A percentile compares a stretch with the other conserved stretches of the same genome.
phyloP scores from a whole-genome alignment of 2,888 invertebrate genomes.

The Aspidiotus rigidus region DNA sequence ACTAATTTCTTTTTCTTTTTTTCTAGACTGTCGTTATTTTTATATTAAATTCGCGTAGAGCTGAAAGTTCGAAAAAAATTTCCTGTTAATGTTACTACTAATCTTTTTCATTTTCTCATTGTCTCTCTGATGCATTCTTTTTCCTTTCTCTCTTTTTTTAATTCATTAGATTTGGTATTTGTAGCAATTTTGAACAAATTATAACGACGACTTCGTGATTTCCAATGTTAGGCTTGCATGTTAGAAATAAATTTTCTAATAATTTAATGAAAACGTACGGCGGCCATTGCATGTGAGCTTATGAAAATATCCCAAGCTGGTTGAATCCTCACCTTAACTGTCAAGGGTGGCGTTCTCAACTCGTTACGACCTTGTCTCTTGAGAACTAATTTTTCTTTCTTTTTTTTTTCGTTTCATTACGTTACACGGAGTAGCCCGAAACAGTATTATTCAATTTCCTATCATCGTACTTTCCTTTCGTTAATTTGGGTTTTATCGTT shows the following conservation, averaged over 20 bases:
- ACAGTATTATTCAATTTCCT: too few species aligned
- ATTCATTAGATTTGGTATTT: neutral
- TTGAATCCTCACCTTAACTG: conserved; percentile 23
- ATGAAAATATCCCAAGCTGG: neutral
- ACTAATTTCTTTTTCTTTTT: too few species aligned
- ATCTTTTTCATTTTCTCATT: neutral
- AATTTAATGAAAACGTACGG: conserved; percentile 12
- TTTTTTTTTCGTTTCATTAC: too few species aligned
- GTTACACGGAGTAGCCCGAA: too few species aligned
- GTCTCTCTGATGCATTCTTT: neutral
- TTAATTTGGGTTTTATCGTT: conserved; percentile 36
- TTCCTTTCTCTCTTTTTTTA: neutral
- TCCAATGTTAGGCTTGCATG: neutral
- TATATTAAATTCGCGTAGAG: too few species aligned
- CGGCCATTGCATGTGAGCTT: neutral
- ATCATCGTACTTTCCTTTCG: too few species aligned
- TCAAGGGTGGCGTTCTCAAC: neutral
- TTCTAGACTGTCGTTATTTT: too few species aligned
- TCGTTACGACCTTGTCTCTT: neutral
- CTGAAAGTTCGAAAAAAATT: too few species aligned
- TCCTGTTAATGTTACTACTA: neutral
- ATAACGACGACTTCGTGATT: too few species aligned
- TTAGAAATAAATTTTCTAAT: conserved; percentile 20
- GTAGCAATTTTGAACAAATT: too few species aligned
- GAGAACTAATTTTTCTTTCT: too few species aligned